Evolutionary conservation across 2,113 vertebrate genomes (phyloP).

Genomic region (Caranx ignobilis): DNA sequence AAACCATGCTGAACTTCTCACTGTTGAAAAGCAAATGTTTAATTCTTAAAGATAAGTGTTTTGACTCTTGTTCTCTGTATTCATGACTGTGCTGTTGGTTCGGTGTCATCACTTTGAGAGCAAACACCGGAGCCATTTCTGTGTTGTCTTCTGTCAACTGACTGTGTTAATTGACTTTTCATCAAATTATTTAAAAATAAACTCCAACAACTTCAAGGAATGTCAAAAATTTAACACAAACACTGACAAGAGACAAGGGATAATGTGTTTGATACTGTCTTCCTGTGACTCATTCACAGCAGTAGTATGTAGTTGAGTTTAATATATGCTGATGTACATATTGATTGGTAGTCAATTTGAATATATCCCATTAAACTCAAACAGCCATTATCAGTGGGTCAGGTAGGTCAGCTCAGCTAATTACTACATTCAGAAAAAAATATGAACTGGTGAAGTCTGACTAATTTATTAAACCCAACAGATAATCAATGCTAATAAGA

Average conservation of each 20-base stretch:
- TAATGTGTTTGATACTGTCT: background rate
- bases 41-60: no score
- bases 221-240: no score
- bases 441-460: slow-evolving; percentile 10
- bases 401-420: slow-evolving; percentile 30
- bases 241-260: no score
- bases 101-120: no score
- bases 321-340: slow-evolving; percentile 32
- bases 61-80: no score
- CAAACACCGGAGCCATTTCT: background rate
- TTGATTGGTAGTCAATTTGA: slow-evolving; percentile 22
- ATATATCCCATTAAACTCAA: slow-evolving; percentile 9
- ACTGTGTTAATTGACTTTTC: no score
- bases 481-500: slow-evolving; percentile 42
- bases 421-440: slow-evolving; percentile 28
- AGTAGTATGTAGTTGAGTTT: background rate
- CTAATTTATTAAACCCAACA: slow-evolving; percentile 37
- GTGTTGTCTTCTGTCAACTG: background rate
- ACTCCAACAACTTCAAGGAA: background rate
- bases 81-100: no score
- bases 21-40: no score
- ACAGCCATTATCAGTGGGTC: slow-evolving; percentile 33
- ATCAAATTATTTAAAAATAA: no score
- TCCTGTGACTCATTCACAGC: background rate
- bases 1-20: background rate